A percentile compares a stretch with the other conserved stretches of the same genome.
phyloP scores from a whole-genome alignment of 2,113 vertebrate genomes.

The Vidua chalybeata region DNA sequence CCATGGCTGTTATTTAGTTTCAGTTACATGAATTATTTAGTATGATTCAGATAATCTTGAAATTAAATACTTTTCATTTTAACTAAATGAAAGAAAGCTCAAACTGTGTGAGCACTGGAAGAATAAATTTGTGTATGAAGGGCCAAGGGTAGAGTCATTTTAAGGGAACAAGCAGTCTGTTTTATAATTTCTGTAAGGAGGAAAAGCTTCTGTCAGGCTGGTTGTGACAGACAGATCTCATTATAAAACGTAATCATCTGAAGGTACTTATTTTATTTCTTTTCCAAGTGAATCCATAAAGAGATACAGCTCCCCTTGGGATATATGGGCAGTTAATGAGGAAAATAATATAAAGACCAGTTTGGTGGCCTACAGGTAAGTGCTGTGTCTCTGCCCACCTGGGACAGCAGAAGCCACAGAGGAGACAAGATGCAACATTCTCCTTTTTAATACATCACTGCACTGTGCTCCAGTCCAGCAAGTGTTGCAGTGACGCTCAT shows the following conservation, averaged over 20 bases:
- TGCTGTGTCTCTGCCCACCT: not conserved
- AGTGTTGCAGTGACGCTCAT: not conserved
- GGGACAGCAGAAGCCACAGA: not conserved
- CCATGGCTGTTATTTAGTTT: not conserved
- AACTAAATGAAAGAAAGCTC: not conserved
- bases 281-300: not conserved
- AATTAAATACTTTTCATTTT: not conserved
- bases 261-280: not conserved
- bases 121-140: not conserved
- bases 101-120: not conserved
- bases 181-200: not conserved
- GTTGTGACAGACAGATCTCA: not conserved
- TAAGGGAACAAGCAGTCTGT: not conserved
- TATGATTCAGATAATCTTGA: not conserved
- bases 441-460: not conserved
- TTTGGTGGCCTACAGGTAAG: not conserved
- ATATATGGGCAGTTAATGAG: not conserved
- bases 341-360: not conserved
- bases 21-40: not conserved
- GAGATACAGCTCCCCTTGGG: not conserved
- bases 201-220: not conserved
- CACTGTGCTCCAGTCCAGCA: not conserved
- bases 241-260: not conserved
- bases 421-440: not conserved
- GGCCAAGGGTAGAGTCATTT: not conserved